These are phyloP conservation scores for Argya squamiceps DNA, from an alignment of 2,797 vertebrate genomes.

Conservation along the genomic window DNA sequence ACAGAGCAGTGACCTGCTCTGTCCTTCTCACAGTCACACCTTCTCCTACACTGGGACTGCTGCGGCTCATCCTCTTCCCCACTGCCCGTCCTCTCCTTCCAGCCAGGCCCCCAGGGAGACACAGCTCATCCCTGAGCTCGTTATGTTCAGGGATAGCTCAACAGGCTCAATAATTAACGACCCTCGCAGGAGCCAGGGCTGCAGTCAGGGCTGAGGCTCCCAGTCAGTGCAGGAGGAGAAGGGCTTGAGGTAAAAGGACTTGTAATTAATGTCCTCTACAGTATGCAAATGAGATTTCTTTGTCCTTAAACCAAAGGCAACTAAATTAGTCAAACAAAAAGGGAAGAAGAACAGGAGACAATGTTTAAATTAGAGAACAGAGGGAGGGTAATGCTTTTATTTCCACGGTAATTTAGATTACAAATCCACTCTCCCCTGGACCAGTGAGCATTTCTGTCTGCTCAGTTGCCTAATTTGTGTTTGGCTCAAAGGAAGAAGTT, in stretches of 20 bases:
- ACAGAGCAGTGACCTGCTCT: no score
- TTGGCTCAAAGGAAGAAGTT: not conserved
- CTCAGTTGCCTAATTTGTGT: not conserved
- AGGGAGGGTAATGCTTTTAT: not conserved
- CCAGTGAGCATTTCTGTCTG: not conserved
- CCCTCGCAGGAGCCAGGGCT: not conserved
- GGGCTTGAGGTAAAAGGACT: not conserved
- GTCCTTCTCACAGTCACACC: not conserved
- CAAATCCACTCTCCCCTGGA: not conserved
- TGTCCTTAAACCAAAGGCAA: constrained; percentile 6
- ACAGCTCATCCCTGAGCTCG: not conserved
- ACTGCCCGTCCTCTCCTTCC: not conserved
- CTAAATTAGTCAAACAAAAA: constrained; percentile 1
- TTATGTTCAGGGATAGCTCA: not conserved
- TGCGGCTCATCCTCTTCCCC: not conserved
- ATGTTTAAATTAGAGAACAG: constrained; percentile 4
- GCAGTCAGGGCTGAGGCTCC: not conserved
- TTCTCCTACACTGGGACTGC: not conserved
- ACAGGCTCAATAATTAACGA: not conserved
- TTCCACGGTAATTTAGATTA: not conserved
- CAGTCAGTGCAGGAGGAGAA: not conserved
- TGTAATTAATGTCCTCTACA: not conserved
- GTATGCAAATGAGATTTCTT: not conserved
- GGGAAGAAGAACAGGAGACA: not conserved
- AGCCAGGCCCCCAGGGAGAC: not conserved